Conservation (phyloP, 2,888 invertebrate genomes). For the Drosophila mettleri region DNA sequence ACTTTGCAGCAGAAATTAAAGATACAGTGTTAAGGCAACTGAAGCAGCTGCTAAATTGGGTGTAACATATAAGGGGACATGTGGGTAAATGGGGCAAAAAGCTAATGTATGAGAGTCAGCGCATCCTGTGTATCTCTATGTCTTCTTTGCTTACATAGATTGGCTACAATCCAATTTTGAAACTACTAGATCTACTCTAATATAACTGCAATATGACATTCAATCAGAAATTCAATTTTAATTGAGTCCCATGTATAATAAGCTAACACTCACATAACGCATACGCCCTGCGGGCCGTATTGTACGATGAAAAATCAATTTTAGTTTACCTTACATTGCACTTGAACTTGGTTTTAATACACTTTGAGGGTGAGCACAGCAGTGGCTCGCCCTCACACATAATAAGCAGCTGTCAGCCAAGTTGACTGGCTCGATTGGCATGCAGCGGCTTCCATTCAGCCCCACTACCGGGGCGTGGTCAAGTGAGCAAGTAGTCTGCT, state of each 20-base stretch:
- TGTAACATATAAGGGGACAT: not conserved
- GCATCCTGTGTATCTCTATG: not conserved
- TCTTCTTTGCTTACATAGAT: not conserved
- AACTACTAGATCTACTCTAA: not conserved
- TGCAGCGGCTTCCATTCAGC: slow-evolving; percentile 9
- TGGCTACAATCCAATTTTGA: not conserved
- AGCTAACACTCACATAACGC: too few species aligned
- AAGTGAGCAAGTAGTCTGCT: slow-evolving; percentile 41
- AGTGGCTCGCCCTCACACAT: not conserved
- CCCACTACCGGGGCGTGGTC: slow-evolving; percentile 17
- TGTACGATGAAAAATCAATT: slow-evolving; percentile 44
- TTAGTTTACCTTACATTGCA: slow-evolving; percentile 37
- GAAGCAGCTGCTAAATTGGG: not conserved
- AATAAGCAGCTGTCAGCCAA: slow-evolving; percentile 36
- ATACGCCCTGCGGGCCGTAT: slow-evolving; percentile 21
- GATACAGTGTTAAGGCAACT: not conserved
- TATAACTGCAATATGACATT: not conserved
- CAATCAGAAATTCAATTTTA: not conserved
- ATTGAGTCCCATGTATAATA: not conserved
- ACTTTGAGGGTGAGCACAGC: slow-evolving; percentile 4
- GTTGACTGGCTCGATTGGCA: slow-evolving; percentile 25
- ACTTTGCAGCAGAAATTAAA: slow-evolving; percentile 9
- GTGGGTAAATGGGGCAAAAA: too few species aligned
- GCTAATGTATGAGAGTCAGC: not conserved
- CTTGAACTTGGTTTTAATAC: slow-evolving; percentile 53